phyloP scores from a whole-genome alignment of 2,113 vertebrate genomes.

The Dromas ardeola region DNA sequence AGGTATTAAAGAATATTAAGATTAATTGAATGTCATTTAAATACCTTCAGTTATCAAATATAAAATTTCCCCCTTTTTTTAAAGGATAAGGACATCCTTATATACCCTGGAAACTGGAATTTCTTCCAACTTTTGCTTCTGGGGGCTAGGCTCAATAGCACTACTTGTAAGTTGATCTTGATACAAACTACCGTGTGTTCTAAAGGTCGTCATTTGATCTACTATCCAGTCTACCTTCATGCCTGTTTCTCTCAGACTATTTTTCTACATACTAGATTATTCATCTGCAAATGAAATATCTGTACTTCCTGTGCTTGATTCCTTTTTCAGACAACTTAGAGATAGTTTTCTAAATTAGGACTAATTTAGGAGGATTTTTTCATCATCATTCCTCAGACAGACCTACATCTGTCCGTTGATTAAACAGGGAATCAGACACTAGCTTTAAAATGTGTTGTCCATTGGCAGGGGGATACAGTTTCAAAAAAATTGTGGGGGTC shows the following conservation, averaged over 20 bases:
- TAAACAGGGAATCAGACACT: not conserved
- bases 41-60: not conserved
- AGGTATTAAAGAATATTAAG: not conserved
- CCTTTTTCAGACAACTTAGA: not conserved
- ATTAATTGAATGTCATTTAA: not conserved
- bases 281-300: not conserved
- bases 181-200: not conserved
- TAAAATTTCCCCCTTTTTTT: not conserved
- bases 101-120: not conserved
- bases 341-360: not conserved
- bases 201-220: not conserved
- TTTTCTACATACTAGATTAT: not conserved
- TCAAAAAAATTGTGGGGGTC: not conserved
- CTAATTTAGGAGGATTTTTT: not conserved
- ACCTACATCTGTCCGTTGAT: not conserved
- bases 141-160: not conserved
- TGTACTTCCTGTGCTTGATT: not conserved
- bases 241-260: not conserved
- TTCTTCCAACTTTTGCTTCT: not conserved
- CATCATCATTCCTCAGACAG: not conserved
- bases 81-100: not conserved
- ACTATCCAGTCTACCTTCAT: not conserved
- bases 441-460: not conserved
- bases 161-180: not conserved
- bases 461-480: not conserved